Percentiles rank a stretch among this genome's conserved stretches.
phyloP scores from a whole-genome alignment of 2,797 vertebrate species.

The Lutjanus campechanus region DNA sequence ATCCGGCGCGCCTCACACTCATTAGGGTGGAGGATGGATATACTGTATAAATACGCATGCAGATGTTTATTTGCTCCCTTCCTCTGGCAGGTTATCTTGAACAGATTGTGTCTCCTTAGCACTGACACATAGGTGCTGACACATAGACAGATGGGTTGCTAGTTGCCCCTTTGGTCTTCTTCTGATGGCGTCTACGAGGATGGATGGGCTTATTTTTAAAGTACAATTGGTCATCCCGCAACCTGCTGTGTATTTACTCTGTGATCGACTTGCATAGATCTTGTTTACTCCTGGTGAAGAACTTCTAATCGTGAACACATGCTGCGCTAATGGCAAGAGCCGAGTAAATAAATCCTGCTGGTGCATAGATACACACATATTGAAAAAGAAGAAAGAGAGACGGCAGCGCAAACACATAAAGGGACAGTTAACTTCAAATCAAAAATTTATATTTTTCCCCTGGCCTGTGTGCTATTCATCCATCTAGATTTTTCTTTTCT shows the following conservation, averaged over 20 bases:
- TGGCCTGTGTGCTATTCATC: too few relatives aligned
- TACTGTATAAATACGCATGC: conserved; percentile 76
- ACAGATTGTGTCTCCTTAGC: conserved; percentile 78
- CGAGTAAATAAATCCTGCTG: conserved; percentile 51
- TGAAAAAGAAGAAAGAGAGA: neutral
- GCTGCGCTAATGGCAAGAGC: conserved; percentile 50
- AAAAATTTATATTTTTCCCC: too few relatives aligned
- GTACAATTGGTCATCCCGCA: conserved; percentile 74
- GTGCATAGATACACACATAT: conserved; percentile 7
- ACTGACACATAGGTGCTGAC: conserved; percentile 79
- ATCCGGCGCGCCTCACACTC: conserved; percentile 64
- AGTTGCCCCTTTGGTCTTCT: conserved; percentile 67
- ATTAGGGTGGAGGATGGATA: conserved; percentile 68
- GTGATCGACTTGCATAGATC: conserved; percentile 49
- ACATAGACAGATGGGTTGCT: conserved; percentile 80
- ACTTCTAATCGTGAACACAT: conserved; percentile 75
- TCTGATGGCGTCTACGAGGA: conserved; percentile 72
- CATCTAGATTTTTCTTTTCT: too few relatives aligned
- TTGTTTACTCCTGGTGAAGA: conserved; percentile 66
- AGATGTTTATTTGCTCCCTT: conserved; percentile 81
- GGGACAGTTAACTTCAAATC: too few relatives aligned
- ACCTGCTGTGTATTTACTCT: conserved; percentile 62
- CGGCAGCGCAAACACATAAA: conserved; percentile 9
- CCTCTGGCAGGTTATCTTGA: conserved; percentile 73
- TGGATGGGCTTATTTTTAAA: conserved; percentile 78